These are phyloP conservation scores for Leptoclinus maculatus DNA, from an alignment of 2,797 vertebrate species.

Conservation along the genomic window DNA sequence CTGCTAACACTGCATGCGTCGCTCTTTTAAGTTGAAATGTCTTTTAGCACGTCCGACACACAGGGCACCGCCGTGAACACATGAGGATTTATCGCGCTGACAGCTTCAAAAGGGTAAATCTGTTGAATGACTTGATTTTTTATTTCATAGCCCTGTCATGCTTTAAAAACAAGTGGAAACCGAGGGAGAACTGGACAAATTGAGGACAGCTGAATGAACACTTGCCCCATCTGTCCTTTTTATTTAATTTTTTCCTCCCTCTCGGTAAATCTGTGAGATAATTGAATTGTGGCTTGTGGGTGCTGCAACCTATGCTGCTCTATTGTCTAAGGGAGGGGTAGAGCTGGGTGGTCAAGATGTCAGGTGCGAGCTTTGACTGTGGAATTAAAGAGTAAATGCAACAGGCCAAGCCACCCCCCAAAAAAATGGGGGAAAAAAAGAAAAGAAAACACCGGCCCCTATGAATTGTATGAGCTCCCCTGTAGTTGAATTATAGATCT, in stretches of 20 bases:
- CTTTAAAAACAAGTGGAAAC: constrained; percentile 64
- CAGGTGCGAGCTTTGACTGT: constrained; percentile 53
- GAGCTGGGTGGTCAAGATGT: constrained; percentile 67
- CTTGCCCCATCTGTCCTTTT: constrained; percentile 17
- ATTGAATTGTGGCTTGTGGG: constrained; percentile 60
- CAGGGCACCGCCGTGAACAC: constrained; percentile 25
- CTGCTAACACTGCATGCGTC: not conserved
- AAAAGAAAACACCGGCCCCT: constrained; percentile 67
- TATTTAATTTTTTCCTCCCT: not conserved
- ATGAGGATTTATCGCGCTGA: constrained; percentile 54
- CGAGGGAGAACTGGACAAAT: constrained; percentile 52
- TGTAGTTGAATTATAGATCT: constrained; percentile 85
- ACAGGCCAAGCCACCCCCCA: constrained; percentile 32
- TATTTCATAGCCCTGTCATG: constrained; percentile 16
- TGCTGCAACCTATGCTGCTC: constrained; percentile 39
- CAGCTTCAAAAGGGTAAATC: constrained; percentile 63
- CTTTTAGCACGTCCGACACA: constrained; percentile 22
- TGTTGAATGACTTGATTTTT: constrained; percentile 59
- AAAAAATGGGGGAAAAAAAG: constrained; percentile 17
- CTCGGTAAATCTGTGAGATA: constrained; percentile 49
- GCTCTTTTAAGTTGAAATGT: constrained; percentile 16
- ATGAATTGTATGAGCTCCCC: constrained; percentile 83
- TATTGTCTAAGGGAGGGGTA: constrained; percentile 15
- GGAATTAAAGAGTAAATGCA: constrained; percentile 74
- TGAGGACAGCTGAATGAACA: constrained; percentile 71